phyloP scores from a whole-genome alignment of 2,797 vertebrate species.

The Arctocebus calabarensis region DNA sequence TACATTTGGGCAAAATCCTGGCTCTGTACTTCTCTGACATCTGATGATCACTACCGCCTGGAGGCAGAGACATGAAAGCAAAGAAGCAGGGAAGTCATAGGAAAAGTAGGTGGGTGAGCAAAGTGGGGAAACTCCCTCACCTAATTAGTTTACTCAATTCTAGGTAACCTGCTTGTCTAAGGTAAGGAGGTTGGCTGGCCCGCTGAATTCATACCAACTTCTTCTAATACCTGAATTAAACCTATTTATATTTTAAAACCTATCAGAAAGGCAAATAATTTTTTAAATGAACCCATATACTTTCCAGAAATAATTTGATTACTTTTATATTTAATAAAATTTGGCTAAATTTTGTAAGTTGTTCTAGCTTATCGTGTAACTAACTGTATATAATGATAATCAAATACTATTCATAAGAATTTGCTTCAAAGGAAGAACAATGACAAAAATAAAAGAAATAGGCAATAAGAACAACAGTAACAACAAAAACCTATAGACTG shows the following conservation, averaged over 20 bases:
- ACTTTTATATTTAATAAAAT: not conserved
- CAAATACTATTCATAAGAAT: not conserved
- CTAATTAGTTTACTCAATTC: not conserved
- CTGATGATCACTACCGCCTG: not conserved
- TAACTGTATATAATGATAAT: not conserved
- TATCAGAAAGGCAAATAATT: not conserved
- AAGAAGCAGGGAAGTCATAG: not conserved
- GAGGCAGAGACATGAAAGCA: not conserved
- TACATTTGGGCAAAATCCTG: slow-evolving; percentile 26
- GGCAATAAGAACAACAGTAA: not conserved
- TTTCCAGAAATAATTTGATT: not conserved
- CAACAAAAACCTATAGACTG: not conserved
- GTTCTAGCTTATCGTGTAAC: not conserved
- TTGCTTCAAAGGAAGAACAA: not conserved
- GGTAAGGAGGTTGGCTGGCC: not conserved
- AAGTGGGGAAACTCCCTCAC: no score
- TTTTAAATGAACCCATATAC: not conserved
- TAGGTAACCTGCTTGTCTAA: not conserved
- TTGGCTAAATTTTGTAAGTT: not conserved
- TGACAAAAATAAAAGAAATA: not conserved
- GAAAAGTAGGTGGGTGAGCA: not conserved
- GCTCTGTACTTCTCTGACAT: not conserved
- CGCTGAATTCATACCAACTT: not conserved
- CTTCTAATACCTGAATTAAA: not conserved
- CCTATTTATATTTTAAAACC: not conserved